Evolutionary conservation across 2,888 invertebrate species (phyloP), one percentile per base, ranked within the genome.

Genomic region (Rhabditoides inermis): DNA sequence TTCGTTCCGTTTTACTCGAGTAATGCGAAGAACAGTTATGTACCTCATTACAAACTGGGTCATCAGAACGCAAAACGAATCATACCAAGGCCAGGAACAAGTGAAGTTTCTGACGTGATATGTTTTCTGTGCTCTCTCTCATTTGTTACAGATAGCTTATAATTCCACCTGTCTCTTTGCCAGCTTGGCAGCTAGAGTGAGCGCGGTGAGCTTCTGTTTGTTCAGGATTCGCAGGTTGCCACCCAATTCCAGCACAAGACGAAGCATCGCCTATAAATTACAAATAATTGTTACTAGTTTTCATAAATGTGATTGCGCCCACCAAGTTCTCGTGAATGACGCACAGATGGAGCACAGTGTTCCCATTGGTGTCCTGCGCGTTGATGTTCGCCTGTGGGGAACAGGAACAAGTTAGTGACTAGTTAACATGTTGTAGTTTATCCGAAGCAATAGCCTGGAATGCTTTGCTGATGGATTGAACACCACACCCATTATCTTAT

Each of bases 281-380:
- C n/a, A n/a, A n/a, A n/a, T n/a, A n/a, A n/a, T n/a, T n/a, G n/a
- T n/a, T n/a, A n/a, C n/a, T n/a, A n/a, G n/a, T n/a, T n/a, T n/a
- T n/a, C n/a, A n/a, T n/a, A n/a, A n/a, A n/a, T n/a, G n/a, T n/a
- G n/a, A n/a, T n/a, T n/a, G 28, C 45, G 20, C 50, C 25, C 28
- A 87, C 88, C 78, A 85, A 79, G 80, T 90, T 90, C 69, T 90
- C 86, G 77, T 91, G 89, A 70, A 95, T 94, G 49, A 94, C 90
- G 47, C 95, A 82, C 85, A 95, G 86, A 76, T 98, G 95, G 35
- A 95, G 81, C 0, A 90, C 88, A 0, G 92, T 94, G 76, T 95
- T 95, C 36, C 95, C 95, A 77, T 95, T 95, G 0, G 90, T 89
- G 75, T 95, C 95, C 78, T 90, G 90, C 26, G 86, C 85, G 78